Evolutionary conservation across 2,888 invertebrate species (phyloP).

Genomic region (Pinctada fucata): DNA sequence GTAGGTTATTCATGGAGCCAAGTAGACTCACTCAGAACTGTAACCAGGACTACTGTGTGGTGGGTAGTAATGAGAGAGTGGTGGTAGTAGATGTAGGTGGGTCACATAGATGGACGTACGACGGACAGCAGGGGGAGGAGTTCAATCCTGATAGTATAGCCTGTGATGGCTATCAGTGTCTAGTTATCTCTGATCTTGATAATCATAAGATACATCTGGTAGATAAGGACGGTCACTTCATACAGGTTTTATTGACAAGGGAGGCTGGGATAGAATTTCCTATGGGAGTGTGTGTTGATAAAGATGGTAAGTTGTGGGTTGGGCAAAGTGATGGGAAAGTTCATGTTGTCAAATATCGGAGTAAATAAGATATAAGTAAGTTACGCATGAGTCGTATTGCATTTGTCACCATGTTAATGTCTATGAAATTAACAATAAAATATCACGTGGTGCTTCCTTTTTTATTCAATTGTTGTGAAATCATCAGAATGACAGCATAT

Average conservation of each 20-base stretch:
- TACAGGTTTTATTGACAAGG: not conserved
- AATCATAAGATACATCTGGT: slow-evolving; percentile 7
- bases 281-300: not conserved
- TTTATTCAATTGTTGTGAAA: too few relatives aligned
- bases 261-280: not conserved
- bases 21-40: too few relatives aligned
- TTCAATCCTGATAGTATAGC: not conserved
- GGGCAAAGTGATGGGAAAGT: not conserved
- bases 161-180: not conserved
- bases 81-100: not conserved
- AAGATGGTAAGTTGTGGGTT: not conserved
- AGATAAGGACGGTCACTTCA: slow-evolving; percentile 4
- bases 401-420: too few relatives aligned
- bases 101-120: not conserved
- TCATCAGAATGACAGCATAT: too few relatives aligned
- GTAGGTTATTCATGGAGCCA: too few relatives aligned
- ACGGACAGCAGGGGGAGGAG: not conserved
- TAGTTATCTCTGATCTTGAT: not conserved
- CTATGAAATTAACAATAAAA: too few relatives aligned
- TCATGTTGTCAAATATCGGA: not conserved
- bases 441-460: too few relatives aligned
- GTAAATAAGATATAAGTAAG: too few relatives aligned
- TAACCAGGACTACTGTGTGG: too few relatives aligned
- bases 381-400: too few relatives aligned
- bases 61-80: not conserved